These are phyloP conservation scores for Pocillopora verrucosa DNA, from an alignment of 64 coral and sea anemone genomes.

Conservation along the genomic window DNA sequence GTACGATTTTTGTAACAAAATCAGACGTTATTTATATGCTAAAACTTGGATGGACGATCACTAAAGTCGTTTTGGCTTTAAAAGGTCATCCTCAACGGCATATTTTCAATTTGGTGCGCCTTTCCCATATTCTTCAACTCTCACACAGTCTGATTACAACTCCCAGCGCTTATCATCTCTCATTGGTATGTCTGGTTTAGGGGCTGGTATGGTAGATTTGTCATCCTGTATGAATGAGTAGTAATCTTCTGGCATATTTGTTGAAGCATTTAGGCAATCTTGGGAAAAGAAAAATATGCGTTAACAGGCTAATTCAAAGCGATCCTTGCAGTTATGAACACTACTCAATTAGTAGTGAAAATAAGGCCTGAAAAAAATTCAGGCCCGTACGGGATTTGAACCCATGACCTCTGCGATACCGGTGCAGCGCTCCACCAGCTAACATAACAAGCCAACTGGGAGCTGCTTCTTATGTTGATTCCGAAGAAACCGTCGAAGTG, in stretches of 20 bases:
- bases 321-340: not conserved
- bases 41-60: too few relatives aligned
- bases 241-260: slow-evolving; percentile 49
- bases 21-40: too few relatives aligned
- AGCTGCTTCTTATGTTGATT: too few relatives aligned
- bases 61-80: too few relatives aligned
- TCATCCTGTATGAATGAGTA: slow-evolving; percentile 27
- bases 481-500: too few relatives aligned
- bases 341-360: not conserved
- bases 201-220: not conserved
- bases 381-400: too few relatives aligned
- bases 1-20: too few relatives aligned
- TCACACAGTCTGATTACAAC: not conserved
- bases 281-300: not conserved
- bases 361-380: not conserved
- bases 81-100: too few relatives aligned
- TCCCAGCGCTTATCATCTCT: slow-evolving; percentile 24
- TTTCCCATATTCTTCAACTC: not conserved
- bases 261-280: slow-evolving; percentile 57
- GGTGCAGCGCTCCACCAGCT: too few relatives aligned
- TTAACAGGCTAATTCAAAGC: not conserved
- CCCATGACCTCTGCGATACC: too few relatives aligned
- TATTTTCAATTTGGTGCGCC: too few relatives aligned
- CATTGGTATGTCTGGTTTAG: slow-evolving; percentile 1
- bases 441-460: too few relatives aligned